Base-by-base conservation (phyloP, 1,140 invertebrate species). In the Cyphomyrmex costatus region DNA sequence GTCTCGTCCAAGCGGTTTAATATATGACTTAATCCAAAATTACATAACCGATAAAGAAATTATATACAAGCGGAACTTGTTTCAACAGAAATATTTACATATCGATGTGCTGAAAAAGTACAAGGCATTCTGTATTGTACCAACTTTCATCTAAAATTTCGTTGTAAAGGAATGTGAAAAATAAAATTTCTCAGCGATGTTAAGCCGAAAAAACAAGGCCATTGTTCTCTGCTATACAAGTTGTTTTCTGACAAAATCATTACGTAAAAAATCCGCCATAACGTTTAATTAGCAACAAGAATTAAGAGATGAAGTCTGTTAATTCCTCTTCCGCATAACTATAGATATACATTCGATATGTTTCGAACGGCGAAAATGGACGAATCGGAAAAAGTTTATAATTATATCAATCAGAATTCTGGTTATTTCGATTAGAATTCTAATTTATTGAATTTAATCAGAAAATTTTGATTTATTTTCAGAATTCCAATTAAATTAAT, bases 41-140 rank as follows among this genome's bases (percentile, higher is more conserved):
- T 51, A 53, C 7, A n/a, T n/a, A 79, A 61, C 4, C 46, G 21
- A 24, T 53, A 33, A 36, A 80, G 74, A 78, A 78, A 63, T 78
- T 46, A 78, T 14, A 56, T 8, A 21, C 36, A n/a, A 63, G 24
- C 33, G 16, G n/a, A 0, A 27, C 36, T 63, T 21, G 4, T 30
- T 14, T 30, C 1, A 53, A 7, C 16, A 24, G 6, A 80, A 80
- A 36, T 27, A 70, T 68, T 68, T 19, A 3, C 16, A 24, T 49
- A 66, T 21, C 46, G 21, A 14, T n/a, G 16, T 27, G 8, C 16
- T 68, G 3, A 30, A 7, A n/a, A 4, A 24, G 21, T 68, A 21
- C 10, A 60, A 5, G 14, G 19, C 65, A 6, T 63, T 14, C 21
- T 14, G 30, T 24, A 70, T 6, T n/a, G 53, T 21, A 12, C 5